A percentile compares a stretch with the other conserved stretches of the same genome.
These are phyloP conservation scores for Acanthurus leucopareius DNA, from an alignment of 2,797 vertebrate genomes.

Conservation along the genomic window DNA sequence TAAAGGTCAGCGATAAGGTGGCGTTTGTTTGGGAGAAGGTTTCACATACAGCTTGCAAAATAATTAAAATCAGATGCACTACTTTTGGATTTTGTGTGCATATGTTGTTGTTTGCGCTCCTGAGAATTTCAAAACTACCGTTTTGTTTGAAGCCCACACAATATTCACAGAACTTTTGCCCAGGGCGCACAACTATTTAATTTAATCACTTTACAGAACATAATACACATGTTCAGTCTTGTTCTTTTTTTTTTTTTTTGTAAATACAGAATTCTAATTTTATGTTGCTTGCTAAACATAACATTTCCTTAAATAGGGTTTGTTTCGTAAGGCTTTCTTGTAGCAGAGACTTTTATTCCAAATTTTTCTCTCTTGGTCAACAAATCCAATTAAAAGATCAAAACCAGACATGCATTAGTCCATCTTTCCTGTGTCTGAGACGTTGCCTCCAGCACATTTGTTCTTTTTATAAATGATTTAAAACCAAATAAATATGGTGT, in stretches of 20 bases:
- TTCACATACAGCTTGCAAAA: constrained; percentile 7
- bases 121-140: background rate
- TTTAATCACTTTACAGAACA: constrained; percentile 16
- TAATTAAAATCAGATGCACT: constrained; percentile 34
- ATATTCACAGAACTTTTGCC: constrained; percentile 20
- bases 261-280: background rate
- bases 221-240: background rate
- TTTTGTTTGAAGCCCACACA: constrained; percentile 22
- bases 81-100: constrained; percentile 25
- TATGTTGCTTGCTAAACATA: background rate
- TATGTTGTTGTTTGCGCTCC: constrained; percentile 17
- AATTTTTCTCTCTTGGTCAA: background rate
- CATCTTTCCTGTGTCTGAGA: background rate
- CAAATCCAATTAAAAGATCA: background rate
- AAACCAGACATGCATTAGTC: background rate
- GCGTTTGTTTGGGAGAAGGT: constrained; percentile 1
- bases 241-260: background rate
- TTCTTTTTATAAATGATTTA: background rate
- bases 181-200: constrained; percentile 4
- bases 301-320: background rate
- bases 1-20: constrained; percentile 45
- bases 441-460: background rate
- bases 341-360: background rate
- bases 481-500: too few species aligned
- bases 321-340: background rate